These are phyloP conservation scores for Polypedilum vanderplanki DNA, from an alignment of 1,140 invertebrate species.

Conservation along the genomic window DNA sequence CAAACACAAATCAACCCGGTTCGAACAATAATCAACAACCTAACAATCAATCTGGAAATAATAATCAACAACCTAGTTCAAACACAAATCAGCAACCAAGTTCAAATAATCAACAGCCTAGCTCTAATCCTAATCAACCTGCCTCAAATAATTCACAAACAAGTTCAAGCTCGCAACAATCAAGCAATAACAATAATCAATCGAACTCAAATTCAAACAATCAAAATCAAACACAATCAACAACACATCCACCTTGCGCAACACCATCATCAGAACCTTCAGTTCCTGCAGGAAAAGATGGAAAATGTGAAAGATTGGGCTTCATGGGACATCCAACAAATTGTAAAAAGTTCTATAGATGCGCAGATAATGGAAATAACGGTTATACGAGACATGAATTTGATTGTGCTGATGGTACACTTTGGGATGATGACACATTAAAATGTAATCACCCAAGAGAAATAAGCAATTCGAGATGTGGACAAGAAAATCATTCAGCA, in stretches of 20 bases:
- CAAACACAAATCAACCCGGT: too few relatives aligned
- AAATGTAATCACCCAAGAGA: slow-evolving; percentile 38
- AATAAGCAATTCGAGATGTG: neutral
- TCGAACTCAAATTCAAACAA: slow-evolving; percentile 33
- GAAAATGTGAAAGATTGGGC: slow-evolving; percentile 49
- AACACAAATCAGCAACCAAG: neutral
- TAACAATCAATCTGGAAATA: neutral
- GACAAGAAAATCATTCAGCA: neutral
- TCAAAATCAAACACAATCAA: slow-evolving; percentile 25
- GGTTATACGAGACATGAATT: slow-evolving; percentile 43
- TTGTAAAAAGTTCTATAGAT: slow-evolving; percentile 54
- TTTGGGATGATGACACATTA: slow-evolving; percentile 46
- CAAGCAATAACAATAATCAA: slow-evolving; percentile 25
- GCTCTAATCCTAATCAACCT: too few relatives aligned
- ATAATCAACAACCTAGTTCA: neutral
- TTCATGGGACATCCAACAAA: slow-evolving; percentile 56
- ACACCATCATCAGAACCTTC: neutral
- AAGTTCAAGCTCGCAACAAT: neutral
- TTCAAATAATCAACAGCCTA: neutral
- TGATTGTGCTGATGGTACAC: slow-evolving; percentile 44
- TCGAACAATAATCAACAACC: slow-evolving; percentile 30
- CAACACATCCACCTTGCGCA: neutral
- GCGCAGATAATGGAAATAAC: slow-evolving; percentile 43
- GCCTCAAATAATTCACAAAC: too few relatives aligned
- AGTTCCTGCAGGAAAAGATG: slow-evolving; percentile 27